phyloP scores from a whole-genome alignment of 2,888 invertebrate species.

The Melolontha melolontha region DNA sequence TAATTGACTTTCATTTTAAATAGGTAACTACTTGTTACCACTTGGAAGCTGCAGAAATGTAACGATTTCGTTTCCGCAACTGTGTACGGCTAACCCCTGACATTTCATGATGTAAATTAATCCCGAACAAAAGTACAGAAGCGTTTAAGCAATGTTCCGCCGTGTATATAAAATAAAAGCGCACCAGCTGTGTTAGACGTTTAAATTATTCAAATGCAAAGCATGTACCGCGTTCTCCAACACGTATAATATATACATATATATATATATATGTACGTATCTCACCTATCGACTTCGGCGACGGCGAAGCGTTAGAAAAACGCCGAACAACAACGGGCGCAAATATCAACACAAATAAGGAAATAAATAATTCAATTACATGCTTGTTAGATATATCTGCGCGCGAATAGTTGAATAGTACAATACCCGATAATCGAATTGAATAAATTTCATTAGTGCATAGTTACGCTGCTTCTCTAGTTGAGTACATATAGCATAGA shows the following conservation, averaged over 20 bases:
- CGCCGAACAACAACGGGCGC: slow-evolving; percentile 34
- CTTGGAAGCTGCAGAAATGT: not conserved
- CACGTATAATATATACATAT: slow-evolving; percentile 4
- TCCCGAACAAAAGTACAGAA: slow-evolving; percentile 26
- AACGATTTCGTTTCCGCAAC: slow-evolving; percentile 35
- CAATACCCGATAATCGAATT: slow-evolving; percentile 53
- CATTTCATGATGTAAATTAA: slow-evolving; percentile 37
- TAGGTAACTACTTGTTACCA: slow-evolving; percentile 16
- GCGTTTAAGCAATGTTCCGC: slow-evolving; percentile 28
- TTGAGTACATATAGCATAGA: slow-evolving; percentile 9
- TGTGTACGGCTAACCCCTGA: slow-evolving; percentile 27
- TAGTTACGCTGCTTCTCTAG: slow-evolving; percentile 41
- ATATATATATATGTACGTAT: slow-evolving; percentile 3
- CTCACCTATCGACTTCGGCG: slow-evolving; percentile 22
- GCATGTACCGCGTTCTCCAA: slow-evolving; percentile 26
- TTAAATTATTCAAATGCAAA: slow-evolving; percentile 37
- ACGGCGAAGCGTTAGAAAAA: slow-evolving; percentile 17
- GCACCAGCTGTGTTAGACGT: slow-evolving; percentile 27
- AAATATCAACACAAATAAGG: slow-evolving; percentile 50
- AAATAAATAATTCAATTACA: slow-evolving; percentile 55
- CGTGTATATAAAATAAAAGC: slow-evolving; percentile 31
- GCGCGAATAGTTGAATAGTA: slow-evolving; percentile 48
- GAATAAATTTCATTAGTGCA: slow-evolving; percentile 55
- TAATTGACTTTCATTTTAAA: slow-evolving; percentile 11
- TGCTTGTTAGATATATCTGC: slow-evolving; percentile 50